Evolutionary conservation across 2,888 invertebrate species (phyloP).

Genomic region (Hyalella azteca): DNA sequence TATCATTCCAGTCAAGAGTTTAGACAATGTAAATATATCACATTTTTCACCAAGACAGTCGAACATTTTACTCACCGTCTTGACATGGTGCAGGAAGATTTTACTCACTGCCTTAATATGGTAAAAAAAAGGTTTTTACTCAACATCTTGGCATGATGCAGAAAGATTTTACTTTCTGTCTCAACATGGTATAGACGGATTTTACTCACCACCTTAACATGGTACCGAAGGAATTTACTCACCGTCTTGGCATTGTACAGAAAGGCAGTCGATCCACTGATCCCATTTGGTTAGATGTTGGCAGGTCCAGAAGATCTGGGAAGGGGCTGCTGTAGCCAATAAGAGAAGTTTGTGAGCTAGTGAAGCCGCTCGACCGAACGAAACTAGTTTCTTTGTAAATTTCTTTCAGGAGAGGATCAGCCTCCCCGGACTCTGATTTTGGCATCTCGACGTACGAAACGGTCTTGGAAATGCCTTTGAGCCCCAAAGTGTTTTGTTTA

Average conservation of each 20-base stretch:
- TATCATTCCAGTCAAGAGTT: no score
- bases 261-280: slow-evolving; percentile 41
- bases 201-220: slow-evolving; percentile 44
- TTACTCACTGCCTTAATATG: neutral
- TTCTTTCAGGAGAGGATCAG: slow-evolving; percentile 40
- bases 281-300: slow-evolving; percentile 5
- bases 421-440: slow-evolving; percentile 39
- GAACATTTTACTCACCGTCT: neutral
- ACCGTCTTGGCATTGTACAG: slow-evolving; percentile 56
- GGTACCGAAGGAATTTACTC: slow-evolving; percentile 46
- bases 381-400: slow-evolving; percentile 39
- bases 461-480: slow-evolving; percentile 38
- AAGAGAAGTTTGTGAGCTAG: slow-evolving; percentile 37
- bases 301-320: slow-evolving; percentile 54
- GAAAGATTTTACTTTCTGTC: neutral
- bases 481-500: neutral
- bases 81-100: neutral
- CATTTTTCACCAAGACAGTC: no score
- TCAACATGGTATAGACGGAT: neutral
- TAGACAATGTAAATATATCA: no score
- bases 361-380: slow-evolving; percentile 23
- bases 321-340: slow-evolving; percentile 39
- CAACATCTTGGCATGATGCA: neutral
- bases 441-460: slow-evolving; percentile 57
- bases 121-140: neutral